Evolutionary conservation across 2,113 vertebrate genomes (phyloP), one percentile per base, ranked within the genome.

Genomic region (Mormyrus lacerda): DNA sequence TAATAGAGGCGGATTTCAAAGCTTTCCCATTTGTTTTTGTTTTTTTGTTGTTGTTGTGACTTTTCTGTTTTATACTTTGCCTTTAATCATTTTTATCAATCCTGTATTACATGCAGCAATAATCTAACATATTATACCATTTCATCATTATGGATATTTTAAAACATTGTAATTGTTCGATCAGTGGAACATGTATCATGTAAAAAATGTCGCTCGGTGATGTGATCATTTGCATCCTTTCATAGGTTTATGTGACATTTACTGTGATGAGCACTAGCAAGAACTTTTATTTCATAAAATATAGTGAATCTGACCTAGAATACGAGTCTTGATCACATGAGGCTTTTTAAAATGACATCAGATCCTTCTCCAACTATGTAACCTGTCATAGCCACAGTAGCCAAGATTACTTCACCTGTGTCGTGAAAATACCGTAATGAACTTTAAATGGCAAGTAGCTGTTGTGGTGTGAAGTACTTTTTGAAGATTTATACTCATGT

Each of bases 381-480:
- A 44, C 39, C 82, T 15, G 24, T 65, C 17, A 61, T 27, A 85
- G 48, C 50, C 2, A 7, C 76, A 53, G 48, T 69, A 31, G 50
- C 88, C 31, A 82, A 11, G 7, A 35, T 61, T 42, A 45, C 21
- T 44, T 19, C 13, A 35, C 88, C 39, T 84, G 73, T 58, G 88
- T 89, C 19, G 53, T 83, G 51, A 58, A 87, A 24, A 84, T 61
- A 84, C 88, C n/a, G 42, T 85, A 55, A 89, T 35, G 47, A 87
- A 87, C 31, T 55, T 89, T 58, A 44, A 84, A 89, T 83, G 88
- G 88, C 48, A 89, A 58, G 50, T 89, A 61, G 35, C 51, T 84
- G 35, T 85, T 31, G 88, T 89, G 88, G 55, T 61, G 88, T 89
- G 58, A 69, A 69, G 88, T 89, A 89, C 51, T 55, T 84, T 89